phyloP scores from a whole-genome alignment of 2,797 vertebrate species.

The Spondyliosoma cantharus region DNA sequence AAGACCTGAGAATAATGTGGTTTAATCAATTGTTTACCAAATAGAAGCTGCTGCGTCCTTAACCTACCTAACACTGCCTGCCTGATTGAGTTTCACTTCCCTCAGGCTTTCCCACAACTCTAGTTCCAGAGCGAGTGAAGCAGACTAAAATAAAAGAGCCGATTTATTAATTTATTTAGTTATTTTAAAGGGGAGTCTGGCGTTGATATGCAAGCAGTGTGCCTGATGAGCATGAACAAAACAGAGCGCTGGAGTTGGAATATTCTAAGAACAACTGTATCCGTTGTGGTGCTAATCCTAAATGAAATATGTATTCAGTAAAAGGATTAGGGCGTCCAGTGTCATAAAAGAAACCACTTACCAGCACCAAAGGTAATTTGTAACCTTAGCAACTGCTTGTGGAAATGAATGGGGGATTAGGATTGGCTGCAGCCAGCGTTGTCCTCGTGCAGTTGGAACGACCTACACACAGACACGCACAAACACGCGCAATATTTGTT shows the following conservation, averaged over 20 bases:
- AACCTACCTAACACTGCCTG: conserved; percentile 66
- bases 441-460: conserved; percentile 85
- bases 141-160: conserved; percentile 29
- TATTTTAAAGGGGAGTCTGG: conserved; percentile 67
- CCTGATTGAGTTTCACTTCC: conserved; percentile 84
- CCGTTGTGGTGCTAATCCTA: conserved; percentile 85
- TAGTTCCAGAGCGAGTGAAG: conserved; percentile 21
- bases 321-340: conserved; percentile 87
- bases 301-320: conserved; percentile 90
- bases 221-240: conserved; percentile 79
- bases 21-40: conserved; percentile 74
- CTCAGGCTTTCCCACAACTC: conserved; percentile 56
- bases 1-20: conserved; percentile 55
- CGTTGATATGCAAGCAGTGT: conserved; percentile 71
- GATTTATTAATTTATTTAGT: conserved; percentile 71
- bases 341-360: conserved; percentile 95
- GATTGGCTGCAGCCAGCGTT: conserved; percentile 87
- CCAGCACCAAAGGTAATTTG: conserved; percentile 94
- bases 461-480: conserved; percentile 29
- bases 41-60: conserved; percentile 63
- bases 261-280: conserved; percentile 84
- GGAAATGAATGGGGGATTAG: conserved; percentile 92
- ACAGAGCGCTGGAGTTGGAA: conserved; percentile 70
- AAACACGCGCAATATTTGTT: conserved; percentile 33
- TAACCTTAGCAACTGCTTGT: conserved; percentile 96